Evolutionary conservation across 2,888 invertebrate species (phyloP).

Genomic region (Geotrupes spiniger): DNA sequence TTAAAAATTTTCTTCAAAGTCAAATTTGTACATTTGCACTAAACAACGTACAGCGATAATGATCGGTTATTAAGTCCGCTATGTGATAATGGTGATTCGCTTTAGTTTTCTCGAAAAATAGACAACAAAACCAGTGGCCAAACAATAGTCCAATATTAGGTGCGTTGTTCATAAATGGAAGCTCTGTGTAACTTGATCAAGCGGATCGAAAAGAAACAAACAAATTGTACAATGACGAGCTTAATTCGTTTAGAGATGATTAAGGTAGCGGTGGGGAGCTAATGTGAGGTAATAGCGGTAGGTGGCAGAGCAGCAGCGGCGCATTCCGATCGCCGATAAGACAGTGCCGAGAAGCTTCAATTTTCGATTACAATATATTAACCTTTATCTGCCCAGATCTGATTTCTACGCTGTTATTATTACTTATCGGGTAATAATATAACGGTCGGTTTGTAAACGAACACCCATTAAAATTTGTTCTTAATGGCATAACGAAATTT

Average conservation of each 20-base stretch:
- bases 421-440: constrained; percentile 10
- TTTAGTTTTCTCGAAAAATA: too few relatives aligned
- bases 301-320: constrained; percentile 14
- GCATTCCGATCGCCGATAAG: constrained; percentile 15
- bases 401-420: constrained; percentile 12
- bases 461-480: too few relatives aligned
- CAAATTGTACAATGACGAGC: constrained; percentile 14
- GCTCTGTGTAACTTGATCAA: constrained; percentile 8
- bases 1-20: too few relatives aligned
- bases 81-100: too few relatives aligned
- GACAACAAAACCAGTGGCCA: neutral
- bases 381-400: constrained; percentile 15
- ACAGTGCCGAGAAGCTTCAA: constrained; percentile 20
- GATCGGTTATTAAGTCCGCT: too few relatives aligned
- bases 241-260: constrained; percentile 17
- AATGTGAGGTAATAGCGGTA: constrained; percentile 16
- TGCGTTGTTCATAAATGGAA: neutral
- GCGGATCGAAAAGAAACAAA: constrained; percentile 14
- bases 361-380: constrained; percentile 27
- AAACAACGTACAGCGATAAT: too few relatives aligned
- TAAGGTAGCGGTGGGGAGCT: constrained; percentile 16
- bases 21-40: too few relatives aligned
- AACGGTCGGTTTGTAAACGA: constrained; percentile 5
- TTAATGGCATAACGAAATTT: too few relatives aligned
- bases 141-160: constrained; percentile 7